Base-by-base conservation (phyloP, 2,797 vertebrate genomes). In the Crax fasciolata region DNA sequence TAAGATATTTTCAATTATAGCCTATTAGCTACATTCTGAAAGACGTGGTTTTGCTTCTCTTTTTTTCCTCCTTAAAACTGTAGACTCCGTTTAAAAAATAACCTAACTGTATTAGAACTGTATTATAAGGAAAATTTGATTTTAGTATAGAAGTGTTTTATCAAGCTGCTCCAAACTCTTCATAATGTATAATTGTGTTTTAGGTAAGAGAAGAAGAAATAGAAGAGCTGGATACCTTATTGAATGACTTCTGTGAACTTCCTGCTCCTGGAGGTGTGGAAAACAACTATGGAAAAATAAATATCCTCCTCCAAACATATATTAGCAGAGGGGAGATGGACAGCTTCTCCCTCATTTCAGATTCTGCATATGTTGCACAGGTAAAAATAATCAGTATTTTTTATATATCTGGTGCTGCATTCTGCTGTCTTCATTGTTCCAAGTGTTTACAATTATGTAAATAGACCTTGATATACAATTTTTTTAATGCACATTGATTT, bases 261-360 rank as follows among this genome's bases (percentile, higher is more conserved):
- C 98, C 98, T 19, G 98, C 99, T 48, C 98, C 99, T 24, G 99
- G 99, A 71, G 99, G 99, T 51, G 99, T 99, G 95, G 99, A 99
- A 97, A 99, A 99, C 86, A 98, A 98, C 97, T 99, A 99, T 21
- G 99, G 99, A 80, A 99, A 99, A 98, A 99, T 99, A 96, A 99
- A 99, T 98, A 99, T 99, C 79, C 98, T 99, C 62, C 98, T 99
- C 83, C 99, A 99, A 98, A 99, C 99, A 1, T 99, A 99, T 76
- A 99, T 99, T 96, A 98, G 99, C 90, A 97, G 99, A 65, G 99
- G 99, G 61, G 99, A 99, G 89, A 98, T 99, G 95, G 99, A 99
- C 97, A 99, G 98, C 96, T 99, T 99, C 98, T 99, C 99, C 3
- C 99, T 99, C 87, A 99, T 99, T 97, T 99, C 99, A 7, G 99